A percentile compares a stretch with the other conserved stretches of the same genome.
Conservation (phyloP, 2,113 vertebrate genomes). For the Varanus salvator region DNA sequence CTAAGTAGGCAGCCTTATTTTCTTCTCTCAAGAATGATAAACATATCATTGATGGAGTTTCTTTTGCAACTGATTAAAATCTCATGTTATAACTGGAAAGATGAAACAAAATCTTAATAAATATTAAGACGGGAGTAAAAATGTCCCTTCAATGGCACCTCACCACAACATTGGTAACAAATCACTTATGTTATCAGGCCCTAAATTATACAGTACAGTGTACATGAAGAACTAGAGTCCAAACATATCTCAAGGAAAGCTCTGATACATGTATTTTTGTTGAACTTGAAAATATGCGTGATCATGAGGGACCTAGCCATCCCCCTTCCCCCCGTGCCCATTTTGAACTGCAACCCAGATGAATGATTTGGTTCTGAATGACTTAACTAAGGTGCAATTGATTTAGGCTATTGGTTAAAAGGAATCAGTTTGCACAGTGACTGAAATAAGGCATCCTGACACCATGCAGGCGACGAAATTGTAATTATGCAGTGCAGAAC, state of each 20-base stretch:
- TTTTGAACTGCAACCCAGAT: background rate
- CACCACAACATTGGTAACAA: background rate
- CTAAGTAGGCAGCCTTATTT: background rate
- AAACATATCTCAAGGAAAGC: background rate
- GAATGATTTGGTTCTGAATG: background rate
- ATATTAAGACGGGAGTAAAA: background rate
- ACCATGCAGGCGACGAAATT: background rate
- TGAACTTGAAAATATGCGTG: background rate
- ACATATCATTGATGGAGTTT: background rate
- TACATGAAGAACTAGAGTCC: background rate
- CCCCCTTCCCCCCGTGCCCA: too few relatives aligned
- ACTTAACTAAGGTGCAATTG: background rate
- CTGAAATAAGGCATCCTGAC: background rate
- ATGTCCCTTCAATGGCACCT: background rate
- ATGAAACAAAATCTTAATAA: background rate
- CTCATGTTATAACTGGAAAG: background rate
- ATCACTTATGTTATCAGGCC: background rate
- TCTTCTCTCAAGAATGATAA: background rate
- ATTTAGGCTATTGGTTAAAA: background rate
- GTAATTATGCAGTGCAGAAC: background rate
- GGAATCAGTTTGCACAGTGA: background rate
- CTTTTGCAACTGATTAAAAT: background rate
- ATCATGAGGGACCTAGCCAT: background rate
- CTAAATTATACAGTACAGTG: background rate
- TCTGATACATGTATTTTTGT: background rate